These are phyloP conservation scores for Amphibalanus amphitrite DNA, from an alignment of 1,140 invertebrate genomes.

Conservation along the genomic window DNA sequence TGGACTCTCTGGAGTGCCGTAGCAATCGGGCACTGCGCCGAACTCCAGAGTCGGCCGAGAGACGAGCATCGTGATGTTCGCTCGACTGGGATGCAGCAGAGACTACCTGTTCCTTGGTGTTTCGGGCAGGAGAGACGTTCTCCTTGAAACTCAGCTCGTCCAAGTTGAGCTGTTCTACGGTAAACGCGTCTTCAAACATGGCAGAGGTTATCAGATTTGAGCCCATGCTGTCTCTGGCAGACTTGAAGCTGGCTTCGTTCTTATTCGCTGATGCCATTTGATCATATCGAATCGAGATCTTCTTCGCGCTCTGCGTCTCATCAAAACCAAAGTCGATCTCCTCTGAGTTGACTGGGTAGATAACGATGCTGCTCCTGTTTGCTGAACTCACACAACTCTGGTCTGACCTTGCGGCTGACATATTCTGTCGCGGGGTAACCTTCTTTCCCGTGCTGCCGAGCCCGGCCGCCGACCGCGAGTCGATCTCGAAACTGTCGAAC, in stretches of 20 bases:
- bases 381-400: too few relatives aligned
- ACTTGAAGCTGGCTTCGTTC: not conserved
- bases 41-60: too few relatives aligned
- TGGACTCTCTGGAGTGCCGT: too few relatives aligned
- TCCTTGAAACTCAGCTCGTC: not conserved
- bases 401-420: too few relatives aligned
- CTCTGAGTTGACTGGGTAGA: not conserved
- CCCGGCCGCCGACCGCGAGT: not conserved
- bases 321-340: not conserved
- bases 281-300: not conserved
- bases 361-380: not conserved
- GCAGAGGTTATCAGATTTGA: not conserved
- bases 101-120: too few relatives aligned
- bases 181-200: not conserved
- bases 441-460: too few relatives aligned
- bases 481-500: not conserved
- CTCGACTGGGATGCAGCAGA: too few relatives aligned
- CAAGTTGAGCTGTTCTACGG: not conserved
- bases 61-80: too few relatives aligned
- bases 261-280: too few relatives aligned
- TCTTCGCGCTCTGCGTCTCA: not conserved
- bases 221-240: not conserved
- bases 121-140: not conserved
- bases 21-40: too few relatives aligned
- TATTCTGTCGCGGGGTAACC: too few relatives aligned